Base-by-base conservation (phyloP, 1,140 invertebrate species). In the Sinella curviseta region DNA sequence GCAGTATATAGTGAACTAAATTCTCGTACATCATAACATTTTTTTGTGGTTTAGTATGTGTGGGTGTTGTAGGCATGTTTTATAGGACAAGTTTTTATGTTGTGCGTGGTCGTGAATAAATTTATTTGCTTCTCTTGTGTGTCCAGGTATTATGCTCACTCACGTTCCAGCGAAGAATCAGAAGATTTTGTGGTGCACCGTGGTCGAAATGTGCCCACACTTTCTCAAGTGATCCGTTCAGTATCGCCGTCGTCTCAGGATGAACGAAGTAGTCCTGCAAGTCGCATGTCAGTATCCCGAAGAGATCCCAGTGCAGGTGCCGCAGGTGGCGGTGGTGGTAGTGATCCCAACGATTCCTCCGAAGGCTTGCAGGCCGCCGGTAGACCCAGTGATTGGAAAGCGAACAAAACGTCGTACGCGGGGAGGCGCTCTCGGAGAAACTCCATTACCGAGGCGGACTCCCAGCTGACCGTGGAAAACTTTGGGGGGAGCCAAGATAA, bases 401-500 rank as follows among this genome's bases (percentile, higher is more conserved):
- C 93, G 33, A 77, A 88, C 89, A 82, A 90, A 85, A 88, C 87
- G n/a, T 89, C 88, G 36, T 92, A 91, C 83, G 94, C 92, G 86
- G 94, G 93, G 70, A 89, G 94, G 65, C 90, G 94, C 34, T 95
- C 94, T 14, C 88, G 95, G 36, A 89, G 94, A 65, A 94, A 95
- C 85, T 96, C 94, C 60, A 89, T 94, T 70, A 92, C 92, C 54
- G 95, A 96, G 85, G 86, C 85, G 17, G 94, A 96, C 85, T 95
- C 94, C 34, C 88, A 95, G 86, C 87, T 97, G 80, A 96, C 94
- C 0, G 93, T 96, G 34, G 95, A 97, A 88, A 96, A 97, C 87
- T 95, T 97, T 87, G 94, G 95, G 34, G 95, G 94, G 75, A 88
- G 84, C 39, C 93, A 94, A 89, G 94, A 89, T 85, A 92, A 91